Conservation (phyloP, 2,797 vertebrate genomes). For the Gymnodraco acuticeps region DNA sequence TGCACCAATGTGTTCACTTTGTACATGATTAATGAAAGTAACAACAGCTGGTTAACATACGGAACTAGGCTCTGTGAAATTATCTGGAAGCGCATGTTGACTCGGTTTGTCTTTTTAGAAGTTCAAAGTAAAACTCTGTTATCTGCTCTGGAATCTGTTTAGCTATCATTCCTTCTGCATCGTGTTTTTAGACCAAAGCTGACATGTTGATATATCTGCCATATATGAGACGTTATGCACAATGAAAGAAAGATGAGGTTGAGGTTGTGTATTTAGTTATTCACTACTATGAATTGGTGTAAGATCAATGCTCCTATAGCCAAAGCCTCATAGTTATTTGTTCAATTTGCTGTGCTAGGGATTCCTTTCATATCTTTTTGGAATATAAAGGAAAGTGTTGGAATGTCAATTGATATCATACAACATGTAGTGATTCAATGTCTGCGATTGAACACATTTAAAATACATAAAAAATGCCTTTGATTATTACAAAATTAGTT, state of each 20-base stretch:
- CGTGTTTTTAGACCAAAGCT: not conserved
- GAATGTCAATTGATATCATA: not conserved
- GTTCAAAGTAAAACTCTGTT: not conserved
- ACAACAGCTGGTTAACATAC: not conserved
- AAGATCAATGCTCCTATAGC: not conserved
- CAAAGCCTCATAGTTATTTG: not conserved
- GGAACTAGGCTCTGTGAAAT: slow-evolving; percentile 20
- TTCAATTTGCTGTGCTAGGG: not conserved
- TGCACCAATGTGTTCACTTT: not conserved
- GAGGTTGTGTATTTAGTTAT: not conserved
- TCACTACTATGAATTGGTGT: not conserved
- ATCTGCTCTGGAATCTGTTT: slow-evolving; percentile 30
- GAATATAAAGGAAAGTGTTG: not conserved
- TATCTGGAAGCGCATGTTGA: not conserved
- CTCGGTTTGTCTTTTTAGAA: slow-evolving; percentile 10
- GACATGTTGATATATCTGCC: not conserved
- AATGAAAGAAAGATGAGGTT: slow-evolving; percentile 14
- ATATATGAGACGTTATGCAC: slow-evolving; percentile 7
- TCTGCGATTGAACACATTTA: not conserved
- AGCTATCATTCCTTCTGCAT: slow-evolving; percentile 13
- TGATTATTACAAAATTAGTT: too few relatives aligned
- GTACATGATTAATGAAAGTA: slow-evolving; percentile 17
- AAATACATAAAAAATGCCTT: not conserved
- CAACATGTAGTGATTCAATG: not conserved
- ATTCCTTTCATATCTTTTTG: not conserved